Base-by-base conservation (phyloP, 2,797 vertebrate species). In the Rousettus madagascariensis region DNA sequence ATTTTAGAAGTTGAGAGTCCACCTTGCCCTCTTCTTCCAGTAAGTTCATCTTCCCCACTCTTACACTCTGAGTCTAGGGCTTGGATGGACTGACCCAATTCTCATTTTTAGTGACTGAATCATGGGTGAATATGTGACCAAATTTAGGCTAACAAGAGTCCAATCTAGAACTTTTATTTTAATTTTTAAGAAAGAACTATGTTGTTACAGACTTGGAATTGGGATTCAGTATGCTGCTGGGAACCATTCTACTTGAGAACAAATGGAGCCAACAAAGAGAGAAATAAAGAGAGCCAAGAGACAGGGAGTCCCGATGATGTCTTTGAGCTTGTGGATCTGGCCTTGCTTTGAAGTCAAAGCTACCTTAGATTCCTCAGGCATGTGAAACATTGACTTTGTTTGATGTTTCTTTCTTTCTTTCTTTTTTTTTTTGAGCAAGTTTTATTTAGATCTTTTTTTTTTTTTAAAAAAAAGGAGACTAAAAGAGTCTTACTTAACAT, bases 221-320 rank as follows among this genome's bases (percentile, higher is more conserved):
- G 53, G 19, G 24, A 8, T 61, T 72, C 74, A 59, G 43, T 20
- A 6, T 72, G 1, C 43, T 79, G 2, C 46, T 86, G 22, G 46
- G 41, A 61, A 15, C 20, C 49, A 85, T 53, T 87, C 66, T 68
- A 36, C 24, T 46, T 38, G 5, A 94, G 41, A 55, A 65, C 33
- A 22, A 41, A 61, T 33, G 28, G 3, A 6, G 3, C 10, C 33
- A 83, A 43, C 30, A 28, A 61, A 65, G 11, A 53, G 8, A 38
- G 16, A 65, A 66, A 86, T 9, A 69, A 49, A 28, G 9, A 33
- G 7, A 53, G 1, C 11, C 49, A 22, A 80, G 57, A 75, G 8
- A 1, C 0, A 46, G 12, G 1, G 15, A 49, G 10, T 30, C 28
- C 10, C 22, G 11, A 36, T 38, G 13, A 16, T n/a, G 1, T 28